Percentiles rank a stretch among this genome's conserved stretches.
Evolutionary conservation across 2,113 vertebrate species (phyloP).

Genomic region (Chunga burmeisteri): DNA sequence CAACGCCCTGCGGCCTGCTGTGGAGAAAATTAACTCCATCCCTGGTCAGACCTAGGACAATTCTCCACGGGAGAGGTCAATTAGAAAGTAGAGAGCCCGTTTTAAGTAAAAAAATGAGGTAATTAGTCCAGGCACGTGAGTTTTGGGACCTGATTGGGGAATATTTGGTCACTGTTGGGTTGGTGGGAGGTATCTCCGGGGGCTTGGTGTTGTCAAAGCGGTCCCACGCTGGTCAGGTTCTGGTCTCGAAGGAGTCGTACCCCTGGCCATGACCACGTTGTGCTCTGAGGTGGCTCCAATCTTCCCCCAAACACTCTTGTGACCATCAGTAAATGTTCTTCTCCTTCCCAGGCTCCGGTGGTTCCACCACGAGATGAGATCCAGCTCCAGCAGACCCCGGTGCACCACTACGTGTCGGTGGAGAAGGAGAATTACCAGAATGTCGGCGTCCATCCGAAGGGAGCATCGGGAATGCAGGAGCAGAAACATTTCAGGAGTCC

Average conservation of each 20-base stretch:
- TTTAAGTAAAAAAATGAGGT: neutral
- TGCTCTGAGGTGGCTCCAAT: neutral
- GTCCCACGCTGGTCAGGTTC: neutral
- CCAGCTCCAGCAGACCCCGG: neutral
- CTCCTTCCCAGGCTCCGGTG: neutral
- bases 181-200: neutral
- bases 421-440: neutral
- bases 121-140: neutral
- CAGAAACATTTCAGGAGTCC: neutral
- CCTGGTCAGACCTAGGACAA: neutral
- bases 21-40: neutral
- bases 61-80: neutral
- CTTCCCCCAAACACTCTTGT: neutral
- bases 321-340: no score
- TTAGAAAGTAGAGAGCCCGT: neutral
- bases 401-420: fast-evolving
- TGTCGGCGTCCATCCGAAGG: fast-evolving
- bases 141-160: no score
- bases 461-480: no score
- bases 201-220: neutral
- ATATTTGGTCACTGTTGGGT: neutral
- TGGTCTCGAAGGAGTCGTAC: no score
- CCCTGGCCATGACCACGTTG: fast-evolving
- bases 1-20: neutral
- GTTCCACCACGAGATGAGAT: neutral